Conservation (phyloP, 2,888 invertebrate genomes). For the Nomada fucata region DNA sequence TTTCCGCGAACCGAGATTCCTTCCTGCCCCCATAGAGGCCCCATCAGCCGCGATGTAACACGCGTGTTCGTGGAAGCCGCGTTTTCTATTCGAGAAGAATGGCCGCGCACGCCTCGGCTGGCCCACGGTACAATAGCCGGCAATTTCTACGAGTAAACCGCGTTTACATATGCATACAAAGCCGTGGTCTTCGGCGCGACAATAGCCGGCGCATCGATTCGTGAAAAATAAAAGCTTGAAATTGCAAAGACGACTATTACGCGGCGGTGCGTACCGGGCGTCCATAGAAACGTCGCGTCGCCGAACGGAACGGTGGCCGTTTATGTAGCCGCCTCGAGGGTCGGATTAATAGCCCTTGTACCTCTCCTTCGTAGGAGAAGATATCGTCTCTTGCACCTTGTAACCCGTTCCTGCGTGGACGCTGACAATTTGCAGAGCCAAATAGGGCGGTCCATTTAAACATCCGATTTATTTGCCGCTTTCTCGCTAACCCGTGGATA, state of each 20-base stretch:
- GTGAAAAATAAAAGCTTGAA: slow-evolving; percentile 72
- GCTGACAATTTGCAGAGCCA: slow-evolving; percentile 65
- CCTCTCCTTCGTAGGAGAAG: slow-evolving; percentile 45
- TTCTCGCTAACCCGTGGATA: slow-evolving; percentile 34
- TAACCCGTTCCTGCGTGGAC: slow-evolving; percentile 57
- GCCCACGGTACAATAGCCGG: slow-evolving; percentile 69
- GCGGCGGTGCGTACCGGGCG: slow-evolving; percentile 49
- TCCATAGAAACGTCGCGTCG: slow-evolving; percentile 77
- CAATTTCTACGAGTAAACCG: slow-evolving; percentile 73
- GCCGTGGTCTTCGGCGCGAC: slow-evolving; percentile 70
- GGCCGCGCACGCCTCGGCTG: slow-evolving; percentile 55
- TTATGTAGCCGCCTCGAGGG: slow-evolving; percentile 58
- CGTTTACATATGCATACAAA: slow-evolving; percentile 79
- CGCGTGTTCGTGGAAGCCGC: slow-evolving; percentile 36
- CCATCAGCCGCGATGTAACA: not conserved
- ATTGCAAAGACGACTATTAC: slow-evolving; percentile 43
- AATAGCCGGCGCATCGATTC: slow-evolving; percentile 74
- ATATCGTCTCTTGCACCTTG: slow-evolving; percentile 63
- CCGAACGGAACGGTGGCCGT: slow-evolving; percentile 49
- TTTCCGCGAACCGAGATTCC: slow-evolving; percentile 43
- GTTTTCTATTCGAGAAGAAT: slow-evolving; percentile 69
- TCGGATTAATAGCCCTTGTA: slow-evolving; percentile 70
- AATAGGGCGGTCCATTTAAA: slow-evolving; percentile 61
- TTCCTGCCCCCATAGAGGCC: not conserved
- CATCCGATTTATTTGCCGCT: slow-evolving; percentile 61